Base-by-base conservation (phyloP, 2,113 vertebrate species). In the Corydoras sp. region DNA sequence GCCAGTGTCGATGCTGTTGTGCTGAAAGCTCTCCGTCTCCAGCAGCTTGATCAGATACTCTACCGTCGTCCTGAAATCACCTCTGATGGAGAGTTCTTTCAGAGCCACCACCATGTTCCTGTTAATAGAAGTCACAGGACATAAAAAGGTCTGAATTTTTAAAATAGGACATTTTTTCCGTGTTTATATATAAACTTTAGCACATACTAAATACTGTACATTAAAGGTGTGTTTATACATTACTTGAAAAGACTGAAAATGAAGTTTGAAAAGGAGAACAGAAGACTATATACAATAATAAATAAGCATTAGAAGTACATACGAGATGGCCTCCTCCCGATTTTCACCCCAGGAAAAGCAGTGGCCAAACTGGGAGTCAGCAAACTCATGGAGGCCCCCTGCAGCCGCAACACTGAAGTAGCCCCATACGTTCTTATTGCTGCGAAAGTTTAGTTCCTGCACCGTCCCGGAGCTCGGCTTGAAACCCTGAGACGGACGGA, bases 311-410 rank as follows among this genome's bases (percentile, higher is more conserved):
- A 35, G 9, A 1, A 5, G 15, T 43, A 11, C 35, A 93, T 71
- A 99, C 97, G 96, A 99, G 85, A 99, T 99, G 72, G 97, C 97
- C 85, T 99, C 97, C 79, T 99, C 96, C 7, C 97, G 91, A 81
- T 99, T 99, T 86, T 99, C 97, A 78, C 97, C 97, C 95, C 95
- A 99, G 2, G 97, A 99, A 86, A 99, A 99, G 82, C 97, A 99
- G 83, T 99, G 97, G 18, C 97, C 97, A 70, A 99, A 99, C 68
- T 99, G 97, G 73, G 97, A 99, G 83, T 99, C 97, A 0, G 97
- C 97, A 81, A 98, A 99, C 78, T 99, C 97, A 11, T 99, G 97
- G 73, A 99, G 92, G 6, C 97, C 97, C 29, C 97, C 97, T 63
- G 97, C 97, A 0, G 97, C 97, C 35, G 96, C 96, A 12, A 99